phyloP scores from a whole-genome alignment of 2,113 vertebrate species.

The Hippolais icterina region DNA sequence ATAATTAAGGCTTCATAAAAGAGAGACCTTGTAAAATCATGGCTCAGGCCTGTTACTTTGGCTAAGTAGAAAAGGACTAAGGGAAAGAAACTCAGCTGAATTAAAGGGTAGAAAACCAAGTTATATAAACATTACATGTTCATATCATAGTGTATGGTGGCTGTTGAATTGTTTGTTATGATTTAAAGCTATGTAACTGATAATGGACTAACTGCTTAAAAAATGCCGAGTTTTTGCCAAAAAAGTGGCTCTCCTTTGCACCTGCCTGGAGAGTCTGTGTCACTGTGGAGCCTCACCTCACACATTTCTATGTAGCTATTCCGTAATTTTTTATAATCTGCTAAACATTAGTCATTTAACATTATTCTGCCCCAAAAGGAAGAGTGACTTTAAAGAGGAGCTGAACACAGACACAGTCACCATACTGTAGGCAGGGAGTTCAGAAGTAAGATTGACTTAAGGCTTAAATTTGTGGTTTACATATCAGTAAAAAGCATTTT shows the following conservation, averaged over 20 bases:
- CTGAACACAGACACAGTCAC: neutral
- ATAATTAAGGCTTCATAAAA: neutral
- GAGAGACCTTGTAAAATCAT: neutral
- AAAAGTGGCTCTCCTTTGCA: rapidly evolving
- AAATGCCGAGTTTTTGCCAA: neutral
- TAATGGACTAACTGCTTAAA: neutral
- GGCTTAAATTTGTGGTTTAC: neutral
- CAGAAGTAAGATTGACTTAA: neutral
- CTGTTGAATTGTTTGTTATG: neutral
- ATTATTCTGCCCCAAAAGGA: neutral
- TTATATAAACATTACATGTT: too few relatives aligned
- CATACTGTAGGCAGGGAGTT: neutral
- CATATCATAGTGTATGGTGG: rapidly evolving
- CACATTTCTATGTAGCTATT: neutral
- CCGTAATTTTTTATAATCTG: neutral
- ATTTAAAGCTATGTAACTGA: neutral
- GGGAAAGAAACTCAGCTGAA: neutral
- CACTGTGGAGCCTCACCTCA: neutral
- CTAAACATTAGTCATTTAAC: neutral
- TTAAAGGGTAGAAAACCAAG: neutral
- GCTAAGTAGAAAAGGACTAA: neutral
- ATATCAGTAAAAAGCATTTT: neutral
- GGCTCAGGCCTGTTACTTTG: neutral
- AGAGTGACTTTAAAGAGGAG: neutral
- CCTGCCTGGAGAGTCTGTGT: neutral